Evolutionary conservation across 1,140 invertebrate species (phyloP).

Genomic region (Oncopodura yosiiana): DNA sequence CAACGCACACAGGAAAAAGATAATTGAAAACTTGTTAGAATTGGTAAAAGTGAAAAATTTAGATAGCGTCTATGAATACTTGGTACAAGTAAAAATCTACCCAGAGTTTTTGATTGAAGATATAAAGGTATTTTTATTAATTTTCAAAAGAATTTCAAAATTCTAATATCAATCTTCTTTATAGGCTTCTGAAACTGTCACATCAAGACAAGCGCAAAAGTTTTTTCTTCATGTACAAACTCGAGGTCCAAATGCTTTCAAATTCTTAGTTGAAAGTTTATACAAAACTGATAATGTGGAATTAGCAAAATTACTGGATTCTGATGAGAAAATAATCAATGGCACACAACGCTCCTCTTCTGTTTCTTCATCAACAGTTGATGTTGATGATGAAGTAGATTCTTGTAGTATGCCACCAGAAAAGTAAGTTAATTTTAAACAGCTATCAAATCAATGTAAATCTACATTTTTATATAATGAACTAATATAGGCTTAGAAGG

Average conservation of each 20-base stretch:
- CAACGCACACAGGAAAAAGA: neutral
- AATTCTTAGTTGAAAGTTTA: neutral
- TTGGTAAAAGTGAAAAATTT: neutral
- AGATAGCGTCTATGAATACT: neutral
- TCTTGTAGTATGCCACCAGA: too few species aligned
- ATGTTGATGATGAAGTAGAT: too few species aligned
- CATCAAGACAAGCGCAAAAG: neutral
- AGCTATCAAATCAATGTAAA: too few species aligned
- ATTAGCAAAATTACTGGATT: neutral
- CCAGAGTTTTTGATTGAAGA: neutral
- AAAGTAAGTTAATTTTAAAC: too few species aligned
- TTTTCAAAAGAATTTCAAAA: too few species aligned
- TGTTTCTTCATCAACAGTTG: too few species aligned
- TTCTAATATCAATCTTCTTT: constrained; percentile 1
- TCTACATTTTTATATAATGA: too few species aligned
- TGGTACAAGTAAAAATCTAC: neutral
- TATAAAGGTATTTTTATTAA: neutral
- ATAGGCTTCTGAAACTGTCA: too few species aligned
- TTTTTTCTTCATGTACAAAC: constrained; percentile 4
- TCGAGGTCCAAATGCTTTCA: constrained; percentile 2
- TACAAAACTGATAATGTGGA: neutral
- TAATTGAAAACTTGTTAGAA: neutral
- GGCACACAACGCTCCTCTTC: too few species aligned
- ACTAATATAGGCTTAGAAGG: too few species aligned
- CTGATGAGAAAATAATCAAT: too few species aligned